Percentiles rank a stretch among this genome's conserved stretches.
phyloP scores from a whole-genome alignment of 2,888 invertebrate species.

The Dendrolimus pini region DNA sequence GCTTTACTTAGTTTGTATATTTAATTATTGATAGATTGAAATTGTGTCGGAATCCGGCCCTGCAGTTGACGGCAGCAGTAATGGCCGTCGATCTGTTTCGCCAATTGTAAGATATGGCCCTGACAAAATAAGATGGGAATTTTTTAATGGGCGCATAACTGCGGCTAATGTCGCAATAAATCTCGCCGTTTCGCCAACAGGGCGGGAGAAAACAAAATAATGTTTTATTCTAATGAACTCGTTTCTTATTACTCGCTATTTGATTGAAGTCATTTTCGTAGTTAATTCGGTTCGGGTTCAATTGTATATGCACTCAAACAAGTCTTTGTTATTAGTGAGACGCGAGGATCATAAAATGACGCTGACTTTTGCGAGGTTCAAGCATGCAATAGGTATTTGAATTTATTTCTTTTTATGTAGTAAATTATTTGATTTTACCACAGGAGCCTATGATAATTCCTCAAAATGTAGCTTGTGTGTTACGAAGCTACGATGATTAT shows the following conservation, averaged over 20 bases:
- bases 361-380: too few species aligned
- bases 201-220: constrained; percentile 15
- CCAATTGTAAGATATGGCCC: constrained; percentile 44
- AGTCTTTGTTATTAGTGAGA: too few species aligned
- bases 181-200: constrained; percentile 18
- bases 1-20: too few species aligned
- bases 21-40: neutral
- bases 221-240: constrained; percentile 28
- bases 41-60: neutral
- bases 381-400: too few species aligned
- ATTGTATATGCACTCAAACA: too few species aligned
- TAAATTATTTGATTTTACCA: too few species aligned
- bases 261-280: constrained; percentile 15
- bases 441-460: too few species aligned
- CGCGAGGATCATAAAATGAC: too few species aligned
- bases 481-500: too few species aligned
- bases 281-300: constrained; percentile 7
- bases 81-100: constrained; percentile 42
- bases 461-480: too few species aligned
- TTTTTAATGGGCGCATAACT: constrained; percentile 45
- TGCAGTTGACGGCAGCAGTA: constrained; percentile 11
- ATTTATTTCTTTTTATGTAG: too few species aligned
- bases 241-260: constrained; percentile 18
- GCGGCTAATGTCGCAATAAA: constrained; percentile 35
- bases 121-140: constrained; percentile 45